These are phyloP conservation scores for Poeciliopsis retropinna DNA, from an alignment of 2,113 vertebrate genomes.

Conservation along the genomic window DNA sequence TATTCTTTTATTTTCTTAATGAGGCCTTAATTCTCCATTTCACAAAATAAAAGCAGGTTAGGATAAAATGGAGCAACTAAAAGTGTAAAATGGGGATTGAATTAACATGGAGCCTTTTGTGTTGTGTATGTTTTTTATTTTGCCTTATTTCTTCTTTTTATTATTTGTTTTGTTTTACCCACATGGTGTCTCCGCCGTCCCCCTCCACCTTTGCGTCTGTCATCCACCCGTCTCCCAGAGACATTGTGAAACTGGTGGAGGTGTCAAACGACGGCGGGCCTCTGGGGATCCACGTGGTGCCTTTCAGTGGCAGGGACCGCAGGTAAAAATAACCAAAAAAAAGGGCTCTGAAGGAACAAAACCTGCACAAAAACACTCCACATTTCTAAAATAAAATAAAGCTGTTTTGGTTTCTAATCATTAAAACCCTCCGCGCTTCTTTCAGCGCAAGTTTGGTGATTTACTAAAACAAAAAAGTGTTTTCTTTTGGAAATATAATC, in stretches of 20 bases:
- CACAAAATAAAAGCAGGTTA: not conserved
- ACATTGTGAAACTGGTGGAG: constrained; percentile 96
- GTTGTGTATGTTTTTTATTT: constrained; percentile 18
- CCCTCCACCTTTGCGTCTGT: not conserved
- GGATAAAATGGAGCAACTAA: not conserved
- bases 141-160: constrained; percentile 55
- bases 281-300: constrained; percentile 98
- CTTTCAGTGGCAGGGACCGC: constrained; percentile 95
- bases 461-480: not conserved
- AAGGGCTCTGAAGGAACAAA: not conserved
- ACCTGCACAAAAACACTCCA: not conserved
- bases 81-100: not conserved
- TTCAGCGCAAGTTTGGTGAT: not conserved
- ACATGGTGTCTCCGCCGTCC: constrained; percentile 65
- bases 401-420: not conserved
- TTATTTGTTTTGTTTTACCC: constrained; percentile 23
- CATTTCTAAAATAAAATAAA: not conserved
- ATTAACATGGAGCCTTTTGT: constrained; percentile 7
- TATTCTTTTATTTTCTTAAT: too few relatives aligned
- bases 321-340: constrained; percentile 86
- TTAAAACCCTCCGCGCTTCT: not conserved
- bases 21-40: too few relatives aligned
- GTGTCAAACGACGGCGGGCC: constrained; percentile 97
- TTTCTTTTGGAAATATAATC: not conserved
- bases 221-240: constrained; percentile 83